These are phyloP conservation scores for Tadarida brasiliensis DNA, from an alignment of 2,797 vertebrate species.

Conservation along the genomic window DNA sequence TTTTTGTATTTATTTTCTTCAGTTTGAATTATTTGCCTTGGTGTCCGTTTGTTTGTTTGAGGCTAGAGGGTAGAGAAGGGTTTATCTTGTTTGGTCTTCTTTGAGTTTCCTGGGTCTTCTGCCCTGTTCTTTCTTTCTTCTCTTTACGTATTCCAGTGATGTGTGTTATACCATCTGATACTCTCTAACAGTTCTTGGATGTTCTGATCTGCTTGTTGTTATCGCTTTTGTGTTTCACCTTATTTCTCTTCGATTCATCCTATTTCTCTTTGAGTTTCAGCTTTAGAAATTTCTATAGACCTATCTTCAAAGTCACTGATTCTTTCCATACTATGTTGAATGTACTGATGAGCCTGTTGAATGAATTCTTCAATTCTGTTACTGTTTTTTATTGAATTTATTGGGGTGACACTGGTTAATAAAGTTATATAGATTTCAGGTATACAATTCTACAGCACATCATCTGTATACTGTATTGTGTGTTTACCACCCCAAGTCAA, in stretches of 20 bases:
- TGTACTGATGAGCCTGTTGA: too few relatives aligned
- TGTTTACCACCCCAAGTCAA: too few relatives aligned
- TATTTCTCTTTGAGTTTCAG: neutral
- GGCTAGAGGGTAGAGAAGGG: accelerated
- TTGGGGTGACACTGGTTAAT: too few relatives aligned
- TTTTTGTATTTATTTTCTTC: neutral
- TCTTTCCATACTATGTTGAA: too few relatives aligned
- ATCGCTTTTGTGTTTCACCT: neutral
- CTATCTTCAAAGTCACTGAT: neutral
- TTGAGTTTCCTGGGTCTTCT: neutral
- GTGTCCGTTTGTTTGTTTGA: neutral
- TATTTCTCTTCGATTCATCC: neutral
- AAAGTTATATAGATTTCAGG: too few relatives aligned
- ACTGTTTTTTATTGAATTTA: too few relatives aligned
- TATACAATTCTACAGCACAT: too few relatives aligned
- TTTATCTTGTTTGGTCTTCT: neutral
- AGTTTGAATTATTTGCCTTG: neutral
- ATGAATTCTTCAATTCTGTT: too few relatives aligned
- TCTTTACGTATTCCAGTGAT: neutral
- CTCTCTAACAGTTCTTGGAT: neutral
- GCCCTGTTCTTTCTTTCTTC: neutral
- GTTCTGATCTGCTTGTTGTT: neutral
- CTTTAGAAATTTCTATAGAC: neutral
- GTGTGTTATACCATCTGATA: neutral
- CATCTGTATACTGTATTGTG: too few relatives aligned